Evolutionary conservation across 2,113 vertebrate species (phyloP), one percentile per base, ranked within the genome.

Genomic region (Potamarius usumacintae): DNA sequence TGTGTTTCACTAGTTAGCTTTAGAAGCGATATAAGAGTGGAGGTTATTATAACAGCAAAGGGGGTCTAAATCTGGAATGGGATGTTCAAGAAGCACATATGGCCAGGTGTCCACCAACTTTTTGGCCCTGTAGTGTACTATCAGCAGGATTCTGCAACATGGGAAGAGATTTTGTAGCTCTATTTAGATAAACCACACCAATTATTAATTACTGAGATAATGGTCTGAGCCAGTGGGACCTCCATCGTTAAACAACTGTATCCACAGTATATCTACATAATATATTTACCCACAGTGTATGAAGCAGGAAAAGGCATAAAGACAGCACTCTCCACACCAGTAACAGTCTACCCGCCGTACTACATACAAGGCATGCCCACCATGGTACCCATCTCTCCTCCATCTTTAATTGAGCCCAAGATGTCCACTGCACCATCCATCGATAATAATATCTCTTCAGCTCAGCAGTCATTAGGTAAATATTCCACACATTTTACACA

Each of bases 301-400:
- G 96, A 97, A 92, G 98, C 98, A 85, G 98, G 98, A 81, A 99
- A 99, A 85, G 97, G 97, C 18, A 96, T 97, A 82, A 99, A 98
- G 93, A 95, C 95, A 65, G 95, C 95, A 17, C 94, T 94, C 42
- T 94, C 96, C 90, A 94, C 95, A 52, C 93, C 95, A 48, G 92
- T 96, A 48, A 93, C 96, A 72, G 92, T 96, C 90, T 97, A 97
- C 87, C 97, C 97, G 79, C 96, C 97, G 6, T 99, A 97, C 94
- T 98, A 97, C 92, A 96, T 99, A 82, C 96, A 97, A 89, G 96
- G 96, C 17, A 96, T 98, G 88, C 97, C 97, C 4, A 93, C 97
- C 34, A 96, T 97, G 92, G 93, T 97, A 88, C 96, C 97, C 82
- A 96, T 97, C 27, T 94, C 97, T 0, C 96, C 97, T 50, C 96